Base-by-base conservation (phyloP, 1,140 invertebrate species). In the Formica selysi region DNA sequence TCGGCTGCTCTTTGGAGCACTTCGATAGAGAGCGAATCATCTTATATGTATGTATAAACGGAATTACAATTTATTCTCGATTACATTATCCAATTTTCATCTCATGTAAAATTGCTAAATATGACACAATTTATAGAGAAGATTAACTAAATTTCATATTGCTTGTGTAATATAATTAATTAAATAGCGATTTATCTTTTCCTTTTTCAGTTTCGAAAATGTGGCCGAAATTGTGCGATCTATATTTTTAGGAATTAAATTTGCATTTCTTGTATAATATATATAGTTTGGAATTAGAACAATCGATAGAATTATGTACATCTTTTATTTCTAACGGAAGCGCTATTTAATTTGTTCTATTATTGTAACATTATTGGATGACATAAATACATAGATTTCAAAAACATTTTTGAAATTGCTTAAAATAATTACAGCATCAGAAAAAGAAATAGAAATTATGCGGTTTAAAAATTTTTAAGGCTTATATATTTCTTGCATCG, bases 1-100 rank as follows among this genome's bases (percentile, higher is more conserved):
- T 32, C 26, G 11, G 61, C 3, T 22, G 59, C 41, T 65, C 11
- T n/a, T 65, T 22, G 19, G n/a, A 67, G 16, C 48, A 51, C 5
- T n/a, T 54, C 48, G 16, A 80, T 51, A 38, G 32, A 80, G 4
- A 32, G 6, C 41, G 41, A 38, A 68, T 79, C 64, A 44, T 51
- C 8, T 79, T 22, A 13, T 19, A 38, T 65, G 32, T 7, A 48
- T 41, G 3, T 51, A 51, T 51, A 51, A 51, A n/a, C 8, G n/a
- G 36, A 38, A 22, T 67, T 67, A 38, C 2, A n/a, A 48, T 78
- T 65, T 65, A n/a, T 32, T 29, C 16, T 38, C 61, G 29, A 22
- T n/a, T 22, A 4, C 13, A 16, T 32, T 13, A 65, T 65, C 6
- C 29, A 29, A 32, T n/a, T 78, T 76, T 64, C 19, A 65, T n/a